Percentiles rank a stretch among this genome's conserved stretches.
Evolutionary conservation across 2,888 invertebrate genomes (phyloP).

Genomic region (Epinotia ramella): DNA sequence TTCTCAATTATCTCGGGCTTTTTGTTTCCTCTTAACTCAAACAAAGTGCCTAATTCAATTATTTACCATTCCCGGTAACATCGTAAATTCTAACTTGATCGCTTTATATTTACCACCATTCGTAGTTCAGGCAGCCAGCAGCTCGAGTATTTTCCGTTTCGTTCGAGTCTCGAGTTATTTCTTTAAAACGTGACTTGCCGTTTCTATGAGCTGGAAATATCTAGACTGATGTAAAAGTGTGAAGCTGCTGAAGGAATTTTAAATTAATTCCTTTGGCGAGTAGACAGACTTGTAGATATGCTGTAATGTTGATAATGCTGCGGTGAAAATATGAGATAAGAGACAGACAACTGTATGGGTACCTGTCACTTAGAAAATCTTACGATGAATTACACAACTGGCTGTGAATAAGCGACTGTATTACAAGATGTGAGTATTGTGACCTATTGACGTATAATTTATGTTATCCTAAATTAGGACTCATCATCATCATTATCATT

Average conservation of each 20-base stretch:
- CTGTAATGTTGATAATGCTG: constrained; percentile 22
- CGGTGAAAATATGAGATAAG: constrained; percentile 11
- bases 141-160: constrained; percentile 56
- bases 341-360: too few species aligned
- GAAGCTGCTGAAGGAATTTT: constrained; percentile 39
- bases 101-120: constrained; percentile 41
- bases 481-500: too few species aligned
- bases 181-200: constrained; percentile 63
- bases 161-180: constrained; percentile 59
- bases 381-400: background rate
- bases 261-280: constrained; percentile 40
- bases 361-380: background rate
- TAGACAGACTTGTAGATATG: constrained; percentile 28
- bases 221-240: constrained; percentile 46
- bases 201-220: constrained; percentile 52
- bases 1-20: too few species aligned
- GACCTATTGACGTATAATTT: background rate
- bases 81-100: constrained; percentile 35
- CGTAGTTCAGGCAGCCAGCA: constrained; percentile 51
- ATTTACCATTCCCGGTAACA: constrained; percentile 14
- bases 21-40: too few species aligned
- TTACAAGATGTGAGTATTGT: background rate
- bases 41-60: constrained; percentile 30
- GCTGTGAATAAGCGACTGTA: background rate
- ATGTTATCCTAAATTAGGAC: background rate